Base-by-base conservation (phyloP, 64 coral and sea anemone species). In the Anthopleura sola region DNA sequence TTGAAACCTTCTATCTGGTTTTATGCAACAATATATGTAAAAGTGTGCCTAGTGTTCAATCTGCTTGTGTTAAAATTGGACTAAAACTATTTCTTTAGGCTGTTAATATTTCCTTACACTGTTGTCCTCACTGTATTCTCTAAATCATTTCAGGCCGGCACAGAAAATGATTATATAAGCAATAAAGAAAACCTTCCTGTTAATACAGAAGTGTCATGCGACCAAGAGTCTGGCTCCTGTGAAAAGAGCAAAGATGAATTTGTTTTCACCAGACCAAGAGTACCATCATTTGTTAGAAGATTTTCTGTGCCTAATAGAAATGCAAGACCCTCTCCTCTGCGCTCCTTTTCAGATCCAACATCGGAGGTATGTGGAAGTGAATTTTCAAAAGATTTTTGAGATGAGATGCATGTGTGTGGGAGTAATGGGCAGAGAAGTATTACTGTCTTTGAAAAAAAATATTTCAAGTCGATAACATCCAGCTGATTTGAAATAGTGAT, bases 171-270 rank as follows among this genome's bases (percentile, higher is more conserved):
- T 80, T 20, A n/a, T 26, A 66, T 78, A 16, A 86, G 83, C 40
- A 38, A 91, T 51, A 91, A 91, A 80, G 89, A 91, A 91, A 91
- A 91, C 13, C 24, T 90, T 78, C 33, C 50, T 10, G 23, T 62
- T 23, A 62, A 26, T 62, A 62, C 58, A 62, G 58, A 26, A 28
- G 58, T 26, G 21, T 62, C 58, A 3, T 62, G 23, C n/a, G 5
- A n/a, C 7, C 58, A 79, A 79, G 83, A 84, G 75, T 37, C 85
- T 85, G 51, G 18, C 37, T 81, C 55, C 26, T 17, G 62, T 62
- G 83, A 91, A 24, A 80, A 86, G 74, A 86, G n/a, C 34, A 86
- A 68, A 44, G 82, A 83, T 32, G 82, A 83, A 57, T 83, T 83
- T 83, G 82, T 83, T 1, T 83, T 83, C 19, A 60, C 82, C 2